Conservation (phyloP, 2,888 invertebrate genomes). For the Polia nebulosa region DNA sequence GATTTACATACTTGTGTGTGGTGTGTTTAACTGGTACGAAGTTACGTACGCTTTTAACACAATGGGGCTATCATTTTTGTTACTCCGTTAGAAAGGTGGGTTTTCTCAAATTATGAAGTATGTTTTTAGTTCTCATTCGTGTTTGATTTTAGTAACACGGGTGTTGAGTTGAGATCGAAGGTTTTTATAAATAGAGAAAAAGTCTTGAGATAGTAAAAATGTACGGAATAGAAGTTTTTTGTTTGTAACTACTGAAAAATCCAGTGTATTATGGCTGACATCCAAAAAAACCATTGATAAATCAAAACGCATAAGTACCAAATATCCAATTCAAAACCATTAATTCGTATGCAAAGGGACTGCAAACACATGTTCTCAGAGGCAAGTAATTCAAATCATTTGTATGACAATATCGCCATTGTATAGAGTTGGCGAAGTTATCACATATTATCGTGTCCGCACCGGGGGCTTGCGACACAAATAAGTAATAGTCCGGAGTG, state of each 20-base stretch:
- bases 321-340: slow-evolving; percentile 28
- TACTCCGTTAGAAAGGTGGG: slow-evolving; percentile 32
- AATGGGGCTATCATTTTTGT: slow-evolving; percentile 59
- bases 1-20: slow-evolving; percentile 72
- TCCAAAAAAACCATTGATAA: slow-evolving; percentile 3
- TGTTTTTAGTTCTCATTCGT: slow-evolving; percentile 34
- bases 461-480: slow-evolving; percentile 65
- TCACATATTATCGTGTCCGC: slow-evolving; percentile 73
- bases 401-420: slow-evolving; percentile 74
- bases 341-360: slow-evolving; percentile 43
- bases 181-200: neutral
- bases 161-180: neutral
- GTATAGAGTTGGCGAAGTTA: slow-evolving; percentile 70
- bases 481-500: slow-evolving; percentile 68
- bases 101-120: slow-evolving; percentile 48
- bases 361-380: slow-evolving; percentile 38
- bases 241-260: neutral
- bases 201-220: neutral
- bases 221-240: neutral
- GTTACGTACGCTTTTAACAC: slow-evolving; percentile 61
- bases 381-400: slow-evolving; percentile 65
- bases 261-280: neutral
- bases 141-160: slow-evolving; percentile 8
- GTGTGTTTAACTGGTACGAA: slow-evolving; percentile 50
- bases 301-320: neutral